These are phyloP conservation scores for Pituophis catenifer DNA, from an alignment of 2,113 vertebrate genomes.

Conservation along the genomic window DNA sequence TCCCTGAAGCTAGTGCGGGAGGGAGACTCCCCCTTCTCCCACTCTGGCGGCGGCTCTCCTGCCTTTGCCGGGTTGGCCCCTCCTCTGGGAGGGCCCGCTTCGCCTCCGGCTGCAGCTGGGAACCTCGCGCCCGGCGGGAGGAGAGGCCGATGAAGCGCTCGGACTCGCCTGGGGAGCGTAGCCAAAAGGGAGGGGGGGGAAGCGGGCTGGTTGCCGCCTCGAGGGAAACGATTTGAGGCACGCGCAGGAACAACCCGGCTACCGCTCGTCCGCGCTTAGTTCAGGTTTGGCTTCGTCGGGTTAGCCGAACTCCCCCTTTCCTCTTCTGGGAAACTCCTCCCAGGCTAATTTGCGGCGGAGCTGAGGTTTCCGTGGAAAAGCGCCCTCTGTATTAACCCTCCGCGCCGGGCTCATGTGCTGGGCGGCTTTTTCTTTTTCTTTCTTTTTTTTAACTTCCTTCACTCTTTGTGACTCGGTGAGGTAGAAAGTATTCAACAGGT, in stretches of 20 bases:
- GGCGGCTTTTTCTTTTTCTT: too few species aligned
- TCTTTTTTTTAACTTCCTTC: neutral
- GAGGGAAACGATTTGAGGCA: neutral
- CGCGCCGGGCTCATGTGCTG: neutral
- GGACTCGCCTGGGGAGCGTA: conserved; percentile 57
- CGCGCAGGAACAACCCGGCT: conserved; percentile 22
- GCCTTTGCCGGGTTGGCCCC: conserved; percentile 43
- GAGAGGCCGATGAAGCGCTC: conserved; percentile 29
- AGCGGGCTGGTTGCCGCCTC: conserved; percentile 55
- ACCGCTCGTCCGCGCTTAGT: conserved; percentile 38
- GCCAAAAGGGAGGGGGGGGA: conserved; percentile 38
- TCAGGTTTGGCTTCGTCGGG: neutral
- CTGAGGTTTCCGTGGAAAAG: neutral
- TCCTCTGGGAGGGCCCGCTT: conserved; percentile 55
- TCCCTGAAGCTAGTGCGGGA: conserved; percentile 26
- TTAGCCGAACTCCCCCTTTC: neutral
- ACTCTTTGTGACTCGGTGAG: neutral
- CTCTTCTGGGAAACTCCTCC: neutral
- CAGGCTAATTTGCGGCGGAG: neutral
- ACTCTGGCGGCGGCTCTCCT: neutral
- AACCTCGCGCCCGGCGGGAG: neutral
- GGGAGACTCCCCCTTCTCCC: conserved; percentile 40
- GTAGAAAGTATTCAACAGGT: neutral
- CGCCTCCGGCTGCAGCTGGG: conserved; percentile 36
- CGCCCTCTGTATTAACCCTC: neutral